Evolutionary conservation across 2,113 vertebrate species (phyloP), one percentile per base, ranked within the genome.

Genomic region (Corythornis cristatus): DNA sequence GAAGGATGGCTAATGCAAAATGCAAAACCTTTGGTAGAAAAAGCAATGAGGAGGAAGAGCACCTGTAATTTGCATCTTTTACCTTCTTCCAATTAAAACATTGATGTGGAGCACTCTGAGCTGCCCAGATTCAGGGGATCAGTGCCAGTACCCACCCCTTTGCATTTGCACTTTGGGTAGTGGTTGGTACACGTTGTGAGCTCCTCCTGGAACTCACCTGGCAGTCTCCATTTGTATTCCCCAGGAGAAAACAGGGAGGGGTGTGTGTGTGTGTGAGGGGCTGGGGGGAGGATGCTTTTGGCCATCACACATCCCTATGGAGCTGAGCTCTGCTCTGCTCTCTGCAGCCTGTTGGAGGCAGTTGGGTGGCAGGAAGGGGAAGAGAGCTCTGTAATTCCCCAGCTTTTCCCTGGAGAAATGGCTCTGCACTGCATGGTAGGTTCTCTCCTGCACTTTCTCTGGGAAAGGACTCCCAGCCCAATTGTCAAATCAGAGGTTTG

Each of bases 401-500:
- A 76, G 77, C 90, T 87, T 84, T 65, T 78, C 17, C 6, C 1
- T 56, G 62, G 73, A 84, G 81, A 54, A 88, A 58, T 50, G 62
- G 77, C 90, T 86, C 68, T 21, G 88, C 40, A 0, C 5, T n/a
- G 83, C 77, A 4, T 9, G 58, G 28, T 15, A 4, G 9, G 62
- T 70, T 66, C 74, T 66, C 58, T 46, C 3, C 6, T 72, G 73
- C 61, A 6, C 77, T 94, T 73, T n/a, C 15, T 3, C 74, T 64
- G 73, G 20, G 58, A 66, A 73, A 91, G 60, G 82, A 56, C 87
- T 95, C 91, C 87, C 81, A 60, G 86, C 58, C 67, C 82, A 76
- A 74, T 93, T 88, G 82, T 93, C 94, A 78, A 80, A 89, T 84
- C 85, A 93, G 71, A 87, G 85, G 19, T 73, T 93, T 88, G 87